Percentiles rank a stretch among this genome's conserved stretches.
Evolutionary conservation across 2,113 vertebrate species (phyloP).

Genomic region (Scolopax mira): DNA sequence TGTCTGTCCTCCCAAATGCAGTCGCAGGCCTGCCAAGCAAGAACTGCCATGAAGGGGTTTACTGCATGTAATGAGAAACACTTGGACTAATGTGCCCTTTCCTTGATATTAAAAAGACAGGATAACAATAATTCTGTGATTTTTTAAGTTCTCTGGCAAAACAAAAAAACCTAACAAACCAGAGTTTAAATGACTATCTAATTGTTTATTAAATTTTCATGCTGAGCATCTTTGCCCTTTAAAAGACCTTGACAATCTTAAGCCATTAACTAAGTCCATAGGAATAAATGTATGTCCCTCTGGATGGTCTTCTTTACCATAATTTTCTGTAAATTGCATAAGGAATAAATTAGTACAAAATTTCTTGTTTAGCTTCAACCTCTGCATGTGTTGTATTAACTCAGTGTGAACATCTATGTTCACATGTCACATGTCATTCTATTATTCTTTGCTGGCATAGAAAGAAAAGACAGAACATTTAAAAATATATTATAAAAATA

Average conservation of each 20-base stretch:
- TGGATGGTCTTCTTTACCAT: not conserved
- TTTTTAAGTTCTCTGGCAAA: not conserved
- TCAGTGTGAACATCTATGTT: conserved; percentile 23
- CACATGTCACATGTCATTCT: conserved; percentile 48
- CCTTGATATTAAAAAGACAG: not conserved
- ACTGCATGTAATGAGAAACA: not conserved
- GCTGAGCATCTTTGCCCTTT: not conserved
- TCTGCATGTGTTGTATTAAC: not conserved
- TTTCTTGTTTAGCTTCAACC: not conserved
- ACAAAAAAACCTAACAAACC: not conserved
- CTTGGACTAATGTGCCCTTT: not conserved
- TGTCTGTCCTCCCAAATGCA: not conserved
- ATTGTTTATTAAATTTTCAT: not conserved
- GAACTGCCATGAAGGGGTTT: not conserved
- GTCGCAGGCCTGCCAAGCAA: not conserved
- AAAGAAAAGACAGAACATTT: conserved; percentile 20
- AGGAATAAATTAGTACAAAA: not conserved
- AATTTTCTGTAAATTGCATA: not conserved
- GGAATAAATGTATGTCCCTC: not conserved
- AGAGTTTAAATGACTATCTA: not conserved
- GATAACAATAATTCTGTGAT: not conserved
- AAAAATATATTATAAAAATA: conserved; percentile 70
- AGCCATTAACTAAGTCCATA: not conserved
- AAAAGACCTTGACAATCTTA: not conserved
- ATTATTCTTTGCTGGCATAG: conserved; percentile 65